Evolutionary conservation across 2,113 vertebrate genomes (phyloP).

Genomic region (Protomyctophum bolini): DNA sequence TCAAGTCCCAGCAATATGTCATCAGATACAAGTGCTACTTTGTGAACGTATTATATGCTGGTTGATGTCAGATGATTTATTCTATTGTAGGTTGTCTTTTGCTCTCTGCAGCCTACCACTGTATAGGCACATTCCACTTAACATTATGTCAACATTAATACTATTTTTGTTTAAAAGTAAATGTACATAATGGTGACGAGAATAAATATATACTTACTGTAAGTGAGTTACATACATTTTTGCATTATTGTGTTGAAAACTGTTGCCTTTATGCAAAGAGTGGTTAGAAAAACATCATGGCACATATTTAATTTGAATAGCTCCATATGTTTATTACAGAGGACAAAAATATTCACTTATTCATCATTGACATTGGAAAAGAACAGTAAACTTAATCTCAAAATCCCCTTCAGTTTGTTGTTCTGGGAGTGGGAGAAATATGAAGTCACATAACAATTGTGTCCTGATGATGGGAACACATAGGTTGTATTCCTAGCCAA

Average conservation of each 20-base stretch:
- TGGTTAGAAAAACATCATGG: not conserved
- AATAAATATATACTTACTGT: conserved; percentile 34
- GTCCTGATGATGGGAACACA: not conserved
- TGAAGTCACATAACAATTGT: no score
- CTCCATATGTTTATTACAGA: conserved; percentile 39
- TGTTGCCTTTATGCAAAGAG: not conserved
- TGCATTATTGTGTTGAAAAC: not conserved
- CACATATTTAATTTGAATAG: not conserved
- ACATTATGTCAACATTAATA: not conserved
- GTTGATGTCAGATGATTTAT: not conserved
- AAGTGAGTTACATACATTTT: not conserved
- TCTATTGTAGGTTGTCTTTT: conserved; percentile 7
- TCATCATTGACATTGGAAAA: not conserved
- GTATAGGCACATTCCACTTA: not conserved
- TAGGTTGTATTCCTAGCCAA: not conserved
- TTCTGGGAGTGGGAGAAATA: not conserved
- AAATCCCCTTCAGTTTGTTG: not conserved
- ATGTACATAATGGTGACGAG: conserved; percentile 44
- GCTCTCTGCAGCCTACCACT: not conserved
- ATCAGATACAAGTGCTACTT: conserved; percentile 2
- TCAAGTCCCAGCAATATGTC: not conserved
- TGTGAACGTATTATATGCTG: not conserved
- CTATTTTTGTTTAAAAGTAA: conserved; percentile 42
- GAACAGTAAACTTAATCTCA: conserved; percentile 1
- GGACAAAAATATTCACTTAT: conserved; percentile 18